These are phyloP conservation scores for Byasa hedistus DNA, from an alignment of 2,888 invertebrate species.

Conservation along the genomic window DNA sequence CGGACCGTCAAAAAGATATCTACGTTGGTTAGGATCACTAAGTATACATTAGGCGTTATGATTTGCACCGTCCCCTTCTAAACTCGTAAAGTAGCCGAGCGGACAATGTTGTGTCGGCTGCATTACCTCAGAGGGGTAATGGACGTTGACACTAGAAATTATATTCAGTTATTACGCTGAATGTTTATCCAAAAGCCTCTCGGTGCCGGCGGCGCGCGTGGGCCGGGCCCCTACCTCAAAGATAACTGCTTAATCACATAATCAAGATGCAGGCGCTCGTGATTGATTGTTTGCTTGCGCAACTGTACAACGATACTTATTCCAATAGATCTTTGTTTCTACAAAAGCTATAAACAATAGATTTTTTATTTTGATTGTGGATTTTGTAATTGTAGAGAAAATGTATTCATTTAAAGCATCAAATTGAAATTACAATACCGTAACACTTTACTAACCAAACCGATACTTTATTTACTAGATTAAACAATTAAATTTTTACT, in stretches of 20 bases:
- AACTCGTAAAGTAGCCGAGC: slow-evolving; percentile 27
- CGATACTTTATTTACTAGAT: too few species aligned
- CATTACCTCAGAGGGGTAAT: slow-evolving; percentile 28
- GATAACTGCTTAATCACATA: slow-evolving; percentile 65
- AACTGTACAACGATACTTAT: slow-evolving; percentile 45
- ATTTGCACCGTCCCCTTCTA: slow-evolving; percentile 36
- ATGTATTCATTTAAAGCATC: not conserved
- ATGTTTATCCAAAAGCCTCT: slow-evolving; percentile 31
- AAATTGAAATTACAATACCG: too few species aligned
- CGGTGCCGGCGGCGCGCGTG: slow-evolving; percentile 32
- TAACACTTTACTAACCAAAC: too few species aligned
- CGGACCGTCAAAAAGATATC: not conserved
- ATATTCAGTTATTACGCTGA: slow-evolving; percentile 32
- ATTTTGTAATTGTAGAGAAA: not conserved
- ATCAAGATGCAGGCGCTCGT: slow-evolving; percentile 55
- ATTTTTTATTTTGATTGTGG: not conserved
- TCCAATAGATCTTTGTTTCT: slow-evolving; percentile 38
- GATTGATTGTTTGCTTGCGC: slow-evolving; percentile 40
- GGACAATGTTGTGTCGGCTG: slow-evolving; percentile 23
- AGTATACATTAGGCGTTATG: slow-evolving; percentile 38
- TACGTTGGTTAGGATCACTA: not conserved
- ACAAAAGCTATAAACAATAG: not conserved
- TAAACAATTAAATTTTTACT: too few species aligned
- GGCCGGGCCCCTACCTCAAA: slow-evolving; percentile 38
- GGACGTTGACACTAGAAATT: slow-evolving; percentile 28